Evolutionary conservation across 2,113 vertebrate genomes (phyloP).

Genomic region (Mesembrinibis cayennensis): DNA sequence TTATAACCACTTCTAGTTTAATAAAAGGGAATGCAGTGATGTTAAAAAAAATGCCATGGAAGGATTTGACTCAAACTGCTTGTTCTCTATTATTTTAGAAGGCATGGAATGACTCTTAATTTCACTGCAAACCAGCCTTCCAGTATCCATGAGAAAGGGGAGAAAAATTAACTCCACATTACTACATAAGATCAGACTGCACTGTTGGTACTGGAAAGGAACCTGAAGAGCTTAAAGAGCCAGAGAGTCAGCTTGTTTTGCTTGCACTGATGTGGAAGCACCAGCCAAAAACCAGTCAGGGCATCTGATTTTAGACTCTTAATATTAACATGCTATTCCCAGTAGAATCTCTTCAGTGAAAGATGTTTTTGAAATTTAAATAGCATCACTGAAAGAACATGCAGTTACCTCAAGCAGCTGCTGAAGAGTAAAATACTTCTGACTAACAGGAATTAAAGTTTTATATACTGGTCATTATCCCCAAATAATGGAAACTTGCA

Average conservation of each 20-base stretch:
- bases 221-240: background rate
- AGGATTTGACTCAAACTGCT: background rate
- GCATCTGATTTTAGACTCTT: background rate
- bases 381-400: background rate
- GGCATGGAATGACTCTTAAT: background rate
- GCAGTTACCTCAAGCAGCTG: background rate
- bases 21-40: background rate
- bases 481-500: background rate
- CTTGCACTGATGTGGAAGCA: background rate
- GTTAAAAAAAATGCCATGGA: background rate
- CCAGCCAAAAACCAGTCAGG: background rate
- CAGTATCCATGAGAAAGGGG: background rate
- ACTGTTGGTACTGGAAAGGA: background rate
- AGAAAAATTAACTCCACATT: background rate
- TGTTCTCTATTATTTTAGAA: background rate
- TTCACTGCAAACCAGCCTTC: background rate
- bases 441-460: background rate
- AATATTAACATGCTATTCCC: background rate
- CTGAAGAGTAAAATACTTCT: background rate
- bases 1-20: background rate
- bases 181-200: background rate
- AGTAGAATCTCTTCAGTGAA: background rate
- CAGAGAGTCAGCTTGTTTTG: background rate
- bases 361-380: background rate
- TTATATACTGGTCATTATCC: background rate